Percentiles rank a stretch among this genome's conserved stretches.
phyloP scores from a whole-genome alignment of 2,888 invertebrate species.

The Phengaris arion region DNA sequence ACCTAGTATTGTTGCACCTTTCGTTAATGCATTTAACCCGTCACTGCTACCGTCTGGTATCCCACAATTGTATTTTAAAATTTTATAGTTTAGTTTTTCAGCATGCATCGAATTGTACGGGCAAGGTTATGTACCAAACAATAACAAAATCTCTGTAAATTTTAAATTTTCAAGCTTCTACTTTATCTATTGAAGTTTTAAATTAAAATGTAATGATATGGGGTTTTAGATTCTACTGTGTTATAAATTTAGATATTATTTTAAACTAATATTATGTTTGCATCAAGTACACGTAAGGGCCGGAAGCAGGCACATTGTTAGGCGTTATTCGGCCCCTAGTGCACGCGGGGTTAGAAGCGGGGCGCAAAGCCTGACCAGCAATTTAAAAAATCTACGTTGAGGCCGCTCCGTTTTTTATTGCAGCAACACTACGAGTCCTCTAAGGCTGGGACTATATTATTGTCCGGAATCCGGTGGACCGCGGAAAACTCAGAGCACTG shows the following conservation, averaged over 20 bases:
- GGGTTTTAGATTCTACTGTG: slow-evolving; percentile 11
- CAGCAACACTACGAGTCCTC: background rate
- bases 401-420: background rate
- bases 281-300: slow-evolving; percentile 31
- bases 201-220: slow-evolving; percentile 17
- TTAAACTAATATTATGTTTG: slow-evolving; percentile 16
- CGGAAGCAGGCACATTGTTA: slow-evolving; percentile 23
- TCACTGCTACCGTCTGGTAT: slow-evolving; percentile 40
- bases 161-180: slow-evolving; percentile 15
- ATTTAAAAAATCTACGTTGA: background rate
- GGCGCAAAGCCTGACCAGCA: slow-evolving; percentile 38
- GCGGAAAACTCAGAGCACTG: no score
- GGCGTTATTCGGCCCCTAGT: slow-evolving; percentile 53
- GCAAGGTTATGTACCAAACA: slow-evolving; percentile 39
- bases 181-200: background rate
- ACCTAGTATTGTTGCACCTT: slow-evolving; percentile 47
- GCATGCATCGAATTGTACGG: slow-evolving; percentile 9
- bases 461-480: no score
- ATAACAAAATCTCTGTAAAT: slow-evolving; percentile 33
- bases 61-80: background rate
- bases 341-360: slow-evolving; percentile 61
- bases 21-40: slow-evolving; percentile 37
- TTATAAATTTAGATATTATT: background rate
- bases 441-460: no score
- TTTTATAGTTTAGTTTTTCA: background rate